These are phyloP conservation scores for Listrodromus nycthemerus DNA, from an alignment of 2,888 invertebrate genomes.

Conservation along the genomic window DNA sequence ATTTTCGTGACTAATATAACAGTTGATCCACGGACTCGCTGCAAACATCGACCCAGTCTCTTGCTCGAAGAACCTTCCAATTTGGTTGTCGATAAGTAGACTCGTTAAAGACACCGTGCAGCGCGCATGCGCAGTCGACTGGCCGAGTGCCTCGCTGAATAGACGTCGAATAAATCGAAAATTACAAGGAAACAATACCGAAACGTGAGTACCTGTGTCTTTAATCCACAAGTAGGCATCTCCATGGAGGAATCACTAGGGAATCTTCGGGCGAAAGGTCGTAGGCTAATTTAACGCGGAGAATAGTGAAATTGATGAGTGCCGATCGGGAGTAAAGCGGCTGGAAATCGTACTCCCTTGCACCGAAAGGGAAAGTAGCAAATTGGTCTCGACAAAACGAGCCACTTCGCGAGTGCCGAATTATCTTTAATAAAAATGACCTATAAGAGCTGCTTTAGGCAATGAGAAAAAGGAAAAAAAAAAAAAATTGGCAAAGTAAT, in stretches of 20 bases:
- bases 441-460: neutral
- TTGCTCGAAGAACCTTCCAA: conserved; percentile 13
- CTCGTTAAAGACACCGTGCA: conserved; percentile 20
- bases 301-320: conserved; percentile 18
- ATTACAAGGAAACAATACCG: conserved; percentile 35
- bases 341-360: neutral
- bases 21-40: neutral
- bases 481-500: conserved; percentile 21
- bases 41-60: neutral
- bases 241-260: neutral
- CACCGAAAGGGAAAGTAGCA: conserved; percentile 50
- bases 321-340: conserved; percentile 1
- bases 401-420: conserved; percentile 11
- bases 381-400: conserved; percentile 32
- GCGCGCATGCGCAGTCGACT: neutral
- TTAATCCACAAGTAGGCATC: conserved; percentile 9
- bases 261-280: conserved; percentile 26
- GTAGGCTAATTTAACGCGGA: conserved; percentile 1
- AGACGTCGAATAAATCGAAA: conserved; percentile 23
- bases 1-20: conserved; percentile 18
- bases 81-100: conserved; percentile 21
- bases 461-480: neutral
- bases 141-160: neutral
- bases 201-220: neutral
- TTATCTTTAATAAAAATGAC: conserved; percentile 32